Evolutionary conservation across 2,797 vertebrate species (phyloP).

Genomic region (Neoniphon sammara): DNA sequence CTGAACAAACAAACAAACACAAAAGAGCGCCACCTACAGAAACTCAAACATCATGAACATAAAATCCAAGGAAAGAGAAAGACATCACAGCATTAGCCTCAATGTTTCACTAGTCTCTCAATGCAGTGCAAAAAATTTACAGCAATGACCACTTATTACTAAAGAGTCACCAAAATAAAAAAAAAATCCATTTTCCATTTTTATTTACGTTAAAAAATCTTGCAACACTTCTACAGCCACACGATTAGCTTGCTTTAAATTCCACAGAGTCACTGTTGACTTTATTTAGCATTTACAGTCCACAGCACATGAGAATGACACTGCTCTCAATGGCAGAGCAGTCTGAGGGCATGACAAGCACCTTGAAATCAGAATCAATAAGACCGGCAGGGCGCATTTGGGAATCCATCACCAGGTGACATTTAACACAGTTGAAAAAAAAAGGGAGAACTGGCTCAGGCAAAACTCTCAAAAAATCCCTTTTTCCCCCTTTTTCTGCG

Average conservation of each 20-base stretch:
- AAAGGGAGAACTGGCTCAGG: neutral
- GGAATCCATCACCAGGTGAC: conserved; percentile 24
- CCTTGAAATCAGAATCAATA: conserved; percentile 36
- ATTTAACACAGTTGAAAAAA: conserved; percentile 20
- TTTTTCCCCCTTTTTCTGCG: conserved; percentile 30
- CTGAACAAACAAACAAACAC: too few relatives aligned
- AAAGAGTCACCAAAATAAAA: too few relatives aligned
- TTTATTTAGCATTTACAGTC: conserved; percentile 4
- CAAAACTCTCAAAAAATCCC: conserved; percentile 29
- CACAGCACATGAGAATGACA: neutral
- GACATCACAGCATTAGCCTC: too few relatives aligned
- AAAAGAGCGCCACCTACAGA: too few relatives aligned
- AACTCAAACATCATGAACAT: too few relatives aligned
- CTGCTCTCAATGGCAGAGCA: conserved; percentile 11
- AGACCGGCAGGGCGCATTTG: conserved; percentile 2
- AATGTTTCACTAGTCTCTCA: too few relatives aligned
- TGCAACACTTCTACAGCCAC: neutral
- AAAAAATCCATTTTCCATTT: too few relatives aligned
- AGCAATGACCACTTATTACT: too few relatives aligned
- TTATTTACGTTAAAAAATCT: neutral
- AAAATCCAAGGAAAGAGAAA: too few relatives aligned
- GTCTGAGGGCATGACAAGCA: conserved; percentile 19
- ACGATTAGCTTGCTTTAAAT: conserved; percentile 1
- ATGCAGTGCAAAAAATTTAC: too few relatives aligned
- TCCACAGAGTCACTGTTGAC: neutral